Evolutionary conservation across 2,113 vertebrate species (phyloP).

Genomic region (Sciurus niger): DNA sequence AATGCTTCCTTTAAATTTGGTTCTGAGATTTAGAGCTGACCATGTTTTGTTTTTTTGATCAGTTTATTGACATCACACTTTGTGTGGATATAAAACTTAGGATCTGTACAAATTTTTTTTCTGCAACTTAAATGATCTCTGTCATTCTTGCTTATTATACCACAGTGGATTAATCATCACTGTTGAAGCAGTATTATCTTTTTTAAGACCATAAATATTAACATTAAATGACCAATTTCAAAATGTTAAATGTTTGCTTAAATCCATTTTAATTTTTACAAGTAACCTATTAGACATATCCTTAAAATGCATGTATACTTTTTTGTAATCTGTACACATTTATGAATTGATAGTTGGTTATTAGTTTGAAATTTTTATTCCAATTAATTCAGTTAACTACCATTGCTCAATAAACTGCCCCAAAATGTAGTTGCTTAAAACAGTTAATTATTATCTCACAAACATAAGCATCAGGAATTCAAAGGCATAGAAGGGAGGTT

Average conservation of each 20-base stretch:
- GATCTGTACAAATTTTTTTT: not conserved
- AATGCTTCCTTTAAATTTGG: constrained; percentile 30
- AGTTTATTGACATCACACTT: not conserved
- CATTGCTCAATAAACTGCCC: not conserved
- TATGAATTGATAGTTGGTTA: constrained; percentile 57
- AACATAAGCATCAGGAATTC: constrained; percentile 27
- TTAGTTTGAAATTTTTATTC: constrained; percentile 41
- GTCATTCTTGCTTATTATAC: constrained; percentile 34
- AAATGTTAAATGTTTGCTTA: not conserved
- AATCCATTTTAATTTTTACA: constrained; percentile 52
- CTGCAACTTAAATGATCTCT: constrained; percentile 6
- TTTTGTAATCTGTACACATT: constrained; percentile 32
- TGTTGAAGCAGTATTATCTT: not conserved
- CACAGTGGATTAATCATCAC: not conserved
- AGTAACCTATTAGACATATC: not conserved
- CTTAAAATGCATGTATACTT: constrained; percentile 9
- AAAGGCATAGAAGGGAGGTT: not conserved
- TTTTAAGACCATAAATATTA: constrained; percentile 28
- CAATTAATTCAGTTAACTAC: constrained; percentile 5
- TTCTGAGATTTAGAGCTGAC: not conserved
- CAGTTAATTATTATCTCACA: not conserved
- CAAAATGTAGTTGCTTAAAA: constrained; percentile 26
- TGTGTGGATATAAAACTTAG: constrained; percentile 5
- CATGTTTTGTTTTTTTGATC: not conserved
- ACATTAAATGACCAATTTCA: constrained; percentile 36